Base-by-base conservation (phyloP, 2,888 invertebrate genomes). In the Julus scanicus region DNA sequence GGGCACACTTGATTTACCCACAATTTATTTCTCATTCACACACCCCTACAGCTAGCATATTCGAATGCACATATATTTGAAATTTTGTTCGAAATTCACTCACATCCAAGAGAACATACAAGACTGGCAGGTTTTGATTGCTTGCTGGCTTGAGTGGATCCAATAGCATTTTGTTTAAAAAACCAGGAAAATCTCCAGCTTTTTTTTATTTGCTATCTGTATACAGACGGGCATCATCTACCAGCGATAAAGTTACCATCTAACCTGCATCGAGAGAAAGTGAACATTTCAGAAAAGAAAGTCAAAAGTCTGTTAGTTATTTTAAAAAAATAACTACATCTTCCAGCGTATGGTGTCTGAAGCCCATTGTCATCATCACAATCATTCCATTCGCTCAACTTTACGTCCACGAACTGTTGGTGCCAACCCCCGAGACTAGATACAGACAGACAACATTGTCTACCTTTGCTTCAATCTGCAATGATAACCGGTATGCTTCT, bases 1-100 rank as follows among this genome's bases (percentile, higher is more conserved):
- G 63, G 63, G 63, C 63, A 20, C 63, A 49, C 63, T 63, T 63
- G n/a, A 63, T 63, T n/a, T 63, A 63, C 63, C 63, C 63, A 63
- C 63, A n/a, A 63, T n/a, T 63, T 63, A 63, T 63, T 63, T 63
- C 63, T 17, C 63, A 63, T 63, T 63, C 63, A 63, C 63, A 2
- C 63, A 63, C 63, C 63, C 63, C 63, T 63, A 20, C 63, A 63
- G 63, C n/a, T n/a, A n/a, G 63, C 63, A n/a, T 20, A 3, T 63
- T 63, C 63, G n/a, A n/a, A 63, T 20, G 63, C 63, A 8, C 63
- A 63, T 63, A 63, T 63, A 63, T 63, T 63, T 63, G 63, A 63
- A 63, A 63, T 63, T n/a, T 63, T 15, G n/a, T 6, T 20, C n/a
- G 20, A n/a, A 17, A n/a, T 63, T 63, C 63, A 6, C 63, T 63